Evolutionary conservation across 2,797 vertebrate species (phyloP), one percentile per base, ranked within the genome.

Genomic region (Spinus olivaceus): DNA sequence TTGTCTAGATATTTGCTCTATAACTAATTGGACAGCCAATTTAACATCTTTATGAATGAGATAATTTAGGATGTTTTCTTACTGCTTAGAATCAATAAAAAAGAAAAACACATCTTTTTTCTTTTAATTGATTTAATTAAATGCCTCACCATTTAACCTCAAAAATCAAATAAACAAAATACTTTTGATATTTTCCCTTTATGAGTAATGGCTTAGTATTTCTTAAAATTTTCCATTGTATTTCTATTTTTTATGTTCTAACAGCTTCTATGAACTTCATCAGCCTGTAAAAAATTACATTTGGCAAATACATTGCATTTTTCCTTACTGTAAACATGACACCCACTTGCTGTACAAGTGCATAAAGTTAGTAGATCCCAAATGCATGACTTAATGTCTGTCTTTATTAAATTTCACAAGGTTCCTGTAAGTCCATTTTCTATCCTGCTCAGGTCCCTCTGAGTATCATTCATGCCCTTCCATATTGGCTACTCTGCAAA

Each of bases 1-100:
- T 54, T 92, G 23, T 84, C 90, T 87, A 84, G 70, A 56, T 91
- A 74, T 94, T 89, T 91, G 24, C 57, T 87, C 35, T 79, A 78
- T 84, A 64, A 71, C 21, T 95, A 91, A 86, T 71, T 83, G 39
- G 32, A 76, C 60, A 81, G 28, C 7, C 23, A 86, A 64, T 71
- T 72, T 73, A 72, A 33, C 3, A 7, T 85, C 79, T 82, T 94
- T 81, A 86, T 77, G 90, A 94, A 89, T 60, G 14, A 92, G 72
- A 80, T 73, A 77, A 80, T 73, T 89, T 77, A 72, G 35, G 21
- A 64, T 77, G 28, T 46, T 51, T 73, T 70, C 67, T 80, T 92
- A 86, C 18, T 81, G 30, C 14, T 91, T 83, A 72, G 18, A 94
- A 80, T 60, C 57, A 87, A 89, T 82, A 73, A 73, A 79, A 93